A percentile compares a stretch with the other conserved stretches of the same genome.
Conservation (phyloP, 1,140 invertebrate species). For the Gonioctena quinquepunctata region DNA sequence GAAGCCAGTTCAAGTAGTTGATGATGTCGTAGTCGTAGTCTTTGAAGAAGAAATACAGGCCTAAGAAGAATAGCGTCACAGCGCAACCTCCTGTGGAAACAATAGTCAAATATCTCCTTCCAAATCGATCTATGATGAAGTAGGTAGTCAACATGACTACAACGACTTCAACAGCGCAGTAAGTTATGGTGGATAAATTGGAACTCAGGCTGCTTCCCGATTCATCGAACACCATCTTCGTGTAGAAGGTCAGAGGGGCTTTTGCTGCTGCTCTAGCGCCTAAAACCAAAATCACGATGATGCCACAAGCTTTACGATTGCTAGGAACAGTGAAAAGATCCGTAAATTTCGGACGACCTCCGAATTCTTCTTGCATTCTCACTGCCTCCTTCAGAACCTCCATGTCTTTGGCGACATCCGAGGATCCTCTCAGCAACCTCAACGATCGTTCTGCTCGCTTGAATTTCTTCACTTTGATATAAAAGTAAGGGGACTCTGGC, state of each 20-base stretch:
- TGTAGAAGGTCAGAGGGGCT: slow-evolving; percentile 65
- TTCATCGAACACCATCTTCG: neutral
- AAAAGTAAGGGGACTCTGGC: slow-evolving; percentile 61
- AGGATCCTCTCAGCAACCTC: slow-evolving; percentile 24
- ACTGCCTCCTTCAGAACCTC: slow-evolving; percentile 63
- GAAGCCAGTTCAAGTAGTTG: too few species aligned
- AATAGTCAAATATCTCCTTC: slow-evolving; percentile 58
- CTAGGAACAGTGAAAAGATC: slow-evolving; percentile 62
- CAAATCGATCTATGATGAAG: too few species aligned
- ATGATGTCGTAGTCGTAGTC: too few species aligned
- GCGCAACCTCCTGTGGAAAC: slow-evolving; percentile 48
- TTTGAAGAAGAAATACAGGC: too few species aligned
- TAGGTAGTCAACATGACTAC: slow-evolving; percentile 44
- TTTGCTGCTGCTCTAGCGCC: slow-evolving; percentile 78
- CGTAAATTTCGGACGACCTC: slow-evolving; percentile 56
- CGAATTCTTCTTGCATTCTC: slow-evolving; percentile 60
- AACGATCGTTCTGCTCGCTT: slow-evolving; percentile 65
- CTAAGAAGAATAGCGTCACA: too few species aligned
- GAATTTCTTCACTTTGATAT: slow-evolving; percentile 61
- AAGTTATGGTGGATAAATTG: neutral
- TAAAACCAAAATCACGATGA: slow-evolving; percentile 63
- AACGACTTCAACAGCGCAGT: neutral
- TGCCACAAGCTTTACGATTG: slow-evolving; percentile 61
- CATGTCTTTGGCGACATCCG: slow-evolving; percentile 58
- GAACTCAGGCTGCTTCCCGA: neutral